Percentiles rank a stretch among this genome's conserved stretches.
These are phyloP conservation scores for Dilophus febrilis DNA, from an alignment of 2,888 invertebrate genomes.

Conservation along the genomic window DNA sequence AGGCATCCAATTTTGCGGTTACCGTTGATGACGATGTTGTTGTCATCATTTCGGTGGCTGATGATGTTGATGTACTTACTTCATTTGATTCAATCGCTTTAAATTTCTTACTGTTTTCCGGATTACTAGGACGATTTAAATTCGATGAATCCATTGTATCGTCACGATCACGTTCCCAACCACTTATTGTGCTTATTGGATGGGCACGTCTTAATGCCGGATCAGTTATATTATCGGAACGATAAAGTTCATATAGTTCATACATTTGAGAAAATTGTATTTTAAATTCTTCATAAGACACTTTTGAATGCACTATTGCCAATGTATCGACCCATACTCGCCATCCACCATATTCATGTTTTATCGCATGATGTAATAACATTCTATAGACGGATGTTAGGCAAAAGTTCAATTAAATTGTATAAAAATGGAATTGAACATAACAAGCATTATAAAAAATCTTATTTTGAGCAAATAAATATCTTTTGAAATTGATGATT, in stretches of 20 bases:
- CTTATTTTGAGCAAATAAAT: too few species aligned
- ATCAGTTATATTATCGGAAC: slow-evolving; percentile 89
- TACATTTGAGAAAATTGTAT: slow-evolving; percentile 96
- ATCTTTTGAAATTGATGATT: too few species aligned
- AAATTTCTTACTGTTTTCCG: too few species aligned
- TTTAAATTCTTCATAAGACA: slow-evolving; percentile 95
- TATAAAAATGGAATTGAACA: background rate
- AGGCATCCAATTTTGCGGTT: slow-evolving; percentile 21
- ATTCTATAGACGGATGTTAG: slow-evolving; percentile 37
- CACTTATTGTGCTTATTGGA: slow-evolving; percentile 91
- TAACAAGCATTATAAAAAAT: too few species aligned
- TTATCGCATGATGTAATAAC: slow-evolving; percentile 96
- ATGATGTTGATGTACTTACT: slow-evolving; percentile 17
- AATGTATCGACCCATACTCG: slow-evolving; percentile 99
- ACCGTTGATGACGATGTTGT: slow-evolving; percentile 20
- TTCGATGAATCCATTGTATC: slow-evolving; percentile 10
- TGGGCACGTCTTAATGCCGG: slow-evolving; percentile 82
- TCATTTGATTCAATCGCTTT: slow-evolving; percentile 1
- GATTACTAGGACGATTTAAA: too few species aligned
- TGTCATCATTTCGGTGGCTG: slow-evolving; percentile 23
- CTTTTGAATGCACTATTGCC: slow-evolving; percentile 98
- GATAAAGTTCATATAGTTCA: slow-evolving; percentile 83
- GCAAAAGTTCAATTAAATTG: background rate
- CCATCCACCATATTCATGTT: slow-evolving; percentile 99
- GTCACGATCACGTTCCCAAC: slow-evolving; percentile 61